Base-by-base conservation (phyloP, 2,113 vertebrate species). In the Anthoscopus minutus region DNA sequence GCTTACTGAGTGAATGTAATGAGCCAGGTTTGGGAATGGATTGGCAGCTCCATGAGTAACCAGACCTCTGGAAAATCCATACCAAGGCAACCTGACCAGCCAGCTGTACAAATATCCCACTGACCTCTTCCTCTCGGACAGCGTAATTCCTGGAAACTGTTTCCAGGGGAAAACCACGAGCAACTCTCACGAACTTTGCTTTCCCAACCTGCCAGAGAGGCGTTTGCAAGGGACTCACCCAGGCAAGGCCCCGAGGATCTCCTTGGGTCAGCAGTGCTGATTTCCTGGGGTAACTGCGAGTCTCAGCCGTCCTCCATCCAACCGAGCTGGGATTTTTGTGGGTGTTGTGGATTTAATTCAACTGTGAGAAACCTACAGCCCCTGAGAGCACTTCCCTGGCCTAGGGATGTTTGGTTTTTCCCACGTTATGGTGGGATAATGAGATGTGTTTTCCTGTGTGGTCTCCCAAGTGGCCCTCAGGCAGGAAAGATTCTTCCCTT, bases 101-200 rank as follows among this genome's bases (percentile, higher is more conserved):
- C 94, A 96, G 86, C 92, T 95, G 94, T 14, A 33, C 17, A 92
- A 94, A 86, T 35, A 92, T 35, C 80, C 81, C 30, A 7, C 80
- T 65, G 76, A 88, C 62, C 93, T 77, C 83, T 83, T 88, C 92
- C 81, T 70, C 78, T 62, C 6, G 6, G 47, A 27, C 66, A 73
- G 50, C 4, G 0, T 3, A 30, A 82, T 19, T 86, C 92, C 82
- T 90, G 93, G 82, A 79, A 90, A 90, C 85, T 24, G 17, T 42
- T 94, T 94, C 58, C 86, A 50, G 56, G 53, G 64, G 58, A 50
- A 81, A 83, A 66, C 11, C 83, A 54, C 13, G 2, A 45, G 58
- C 37, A 70, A 66, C 73, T 81, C 86, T 44, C 89, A 73, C 24
- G 9, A 82, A 13, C 67, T 65, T 40, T 61, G n/a, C 76, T 24